Base-by-base conservation (phyloP, 2,888 invertebrate species). In the Ametastegia equiseti region DNA sequence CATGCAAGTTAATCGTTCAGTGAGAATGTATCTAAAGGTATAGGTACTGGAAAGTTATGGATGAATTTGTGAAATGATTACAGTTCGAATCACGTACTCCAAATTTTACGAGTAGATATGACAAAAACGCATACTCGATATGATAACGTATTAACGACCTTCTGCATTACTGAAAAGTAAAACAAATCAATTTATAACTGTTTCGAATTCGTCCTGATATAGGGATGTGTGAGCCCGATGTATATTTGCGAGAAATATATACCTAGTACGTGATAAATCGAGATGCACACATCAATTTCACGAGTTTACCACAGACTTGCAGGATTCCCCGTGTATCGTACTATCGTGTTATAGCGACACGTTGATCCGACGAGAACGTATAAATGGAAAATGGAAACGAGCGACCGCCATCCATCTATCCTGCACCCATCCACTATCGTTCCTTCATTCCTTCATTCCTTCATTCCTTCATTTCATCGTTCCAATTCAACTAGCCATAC, bases 261-360 rank as follows among this genome's bases (percentile, higher is more conserved):
- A n/a, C n/a, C n/a, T n/a, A n/a, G n/a, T n/a, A 71, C 47, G 47
- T 45, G 27, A 47, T 42, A 71, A 45, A 71, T 71, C 71, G 71
- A 45, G 30, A 71, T 47, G 71, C 71, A 71, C 71, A 71, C 71
- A 71, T 71, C 71, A 71, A 71, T 71, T 71, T 47, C 71, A 47
- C 71, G 27, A 71, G 27, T 47, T 71, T 45, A 71, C 47, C 60
- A 47, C 27, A 9, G 36, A 47, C 27, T 71, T 39, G 65, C 45
- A n/a, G 63, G 27, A n/a, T n/a, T 71, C 27, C 47, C 27, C 67
- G 19, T 39, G 67, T 67, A 39, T 71, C 47, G 71, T n/a, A 23
- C 27, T 71, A 71, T 47, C 47, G 71, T n/a, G 42, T 45, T 71
- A 71, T 47, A 71, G 45, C 71, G 71, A 71, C 71, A 71, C 47